phyloP scores from a whole-genome alignment of 2,113 vertebrate genomes.

The Cyprinodon brontotheroides region DNA sequence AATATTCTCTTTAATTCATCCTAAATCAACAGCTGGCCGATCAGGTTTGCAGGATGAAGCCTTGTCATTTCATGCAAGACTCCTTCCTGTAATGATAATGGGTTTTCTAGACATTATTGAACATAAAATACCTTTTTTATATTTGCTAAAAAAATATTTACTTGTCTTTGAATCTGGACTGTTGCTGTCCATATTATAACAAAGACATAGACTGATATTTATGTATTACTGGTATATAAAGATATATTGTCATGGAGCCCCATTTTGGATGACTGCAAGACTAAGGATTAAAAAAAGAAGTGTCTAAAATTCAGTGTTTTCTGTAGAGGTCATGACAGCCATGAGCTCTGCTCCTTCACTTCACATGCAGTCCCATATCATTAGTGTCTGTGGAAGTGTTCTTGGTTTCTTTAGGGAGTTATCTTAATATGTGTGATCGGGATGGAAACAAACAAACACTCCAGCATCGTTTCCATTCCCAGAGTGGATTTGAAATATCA shows the following conservation, averaged over 20 bases:
- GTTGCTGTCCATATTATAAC: background rate
- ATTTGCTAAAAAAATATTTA: no score
- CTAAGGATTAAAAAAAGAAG: background rate
- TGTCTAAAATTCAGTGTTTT: background rate
- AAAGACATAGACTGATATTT: no score
- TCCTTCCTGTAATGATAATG: background rate
- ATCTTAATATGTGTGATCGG: background rate
- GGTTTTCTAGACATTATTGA: no score
- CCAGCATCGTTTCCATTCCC: background rate
- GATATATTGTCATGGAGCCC: background rate
- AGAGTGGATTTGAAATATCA: background rate
- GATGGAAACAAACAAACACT: background rate
- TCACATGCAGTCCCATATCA: background rate
- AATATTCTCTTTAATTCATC: background rate
- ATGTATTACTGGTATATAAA: background rate
- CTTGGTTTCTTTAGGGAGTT: background rate
- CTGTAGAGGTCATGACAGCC: background rate
- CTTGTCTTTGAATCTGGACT: no score
- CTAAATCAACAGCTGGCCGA: no score
- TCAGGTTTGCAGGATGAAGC: background rate
- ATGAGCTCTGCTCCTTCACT: background rate
- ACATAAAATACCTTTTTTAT: no score
- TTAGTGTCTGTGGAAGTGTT: background rate
- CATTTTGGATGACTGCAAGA: background rate
- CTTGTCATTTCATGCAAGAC: no score